Evolutionary conservation across 2,113 vertebrate species (phyloP), one percentile per base, ranked within the genome.

Genomic region (human): DNA sequence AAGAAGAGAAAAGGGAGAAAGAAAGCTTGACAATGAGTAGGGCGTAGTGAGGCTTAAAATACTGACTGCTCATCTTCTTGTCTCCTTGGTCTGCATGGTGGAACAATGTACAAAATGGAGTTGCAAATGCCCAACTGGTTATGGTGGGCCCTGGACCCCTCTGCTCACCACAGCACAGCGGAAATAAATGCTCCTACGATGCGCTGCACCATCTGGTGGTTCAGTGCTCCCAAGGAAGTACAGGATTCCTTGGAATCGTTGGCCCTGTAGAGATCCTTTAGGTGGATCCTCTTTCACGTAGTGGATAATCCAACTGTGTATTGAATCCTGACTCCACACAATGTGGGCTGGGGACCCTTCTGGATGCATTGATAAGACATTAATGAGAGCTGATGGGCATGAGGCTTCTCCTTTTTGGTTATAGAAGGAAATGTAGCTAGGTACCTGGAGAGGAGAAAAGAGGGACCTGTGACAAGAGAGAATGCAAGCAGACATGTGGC

Each of bases 131-230:
- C 59, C 10, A 6, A 48, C 35, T 16, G 9, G 8, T 66, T 30
- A 13, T 2, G 55, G 17, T 48, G 2, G 22, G 82, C 8, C n/a
- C 82, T 38, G 50, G 22, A 0, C 7, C n/a, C 32, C 22, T 40
- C 45, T 57, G 50, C 50, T 86, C 66, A n/a, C 22, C 17, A 25
- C 12, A 35, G 12, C 1, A 0, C 27, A 8, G 38, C 25, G 7
- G 1, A 45, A 52, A 40, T 20, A 23, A 8, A 10, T 3, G 18
- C 35, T 75, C 57, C 70, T 22, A 0, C 5, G 64, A n/a, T 0
- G 2, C 1, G 32, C 20, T 6, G 18, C 4, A 11, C 20, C 17
- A 14, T 57, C 50, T 6, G 57, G 35, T 1, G 1, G 25, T 35
- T 5, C 52, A 5, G 35, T 30, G 27, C 27, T 30, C 43, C 57